Percentiles rank a stretch among this genome's conserved stretches.
phyloP scores from a whole-genome alignment of 2,888 invertebrate genomes.

The Petrolisthes manimaculis region DNA sequence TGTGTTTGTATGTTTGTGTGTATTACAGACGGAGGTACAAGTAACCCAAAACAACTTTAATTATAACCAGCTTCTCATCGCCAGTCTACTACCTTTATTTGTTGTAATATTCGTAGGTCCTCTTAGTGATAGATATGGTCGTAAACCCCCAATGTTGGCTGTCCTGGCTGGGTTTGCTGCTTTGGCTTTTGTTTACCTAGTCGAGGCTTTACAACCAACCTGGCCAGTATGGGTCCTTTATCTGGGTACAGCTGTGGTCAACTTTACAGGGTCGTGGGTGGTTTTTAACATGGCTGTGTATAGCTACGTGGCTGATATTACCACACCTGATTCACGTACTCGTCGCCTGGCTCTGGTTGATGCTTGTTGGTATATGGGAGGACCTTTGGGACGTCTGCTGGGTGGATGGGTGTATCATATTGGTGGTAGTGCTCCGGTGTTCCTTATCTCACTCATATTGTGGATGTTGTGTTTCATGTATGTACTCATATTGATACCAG shows the following conservation, averaged over 20 bases:
- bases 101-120: conserved; percentile 67
- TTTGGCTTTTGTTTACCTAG: conserved; percentile 64
- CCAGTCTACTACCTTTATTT: conserved; percentile 67
- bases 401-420: conserved; percentile 66
- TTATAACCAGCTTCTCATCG: conserved; percentile 66
- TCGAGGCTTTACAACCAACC: conserved; percentile 61
- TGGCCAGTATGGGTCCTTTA: conserved; percentile 67
- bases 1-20: too few relatives aligned
- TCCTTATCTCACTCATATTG: conserved; percentile 66
- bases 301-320: conserved; percentile 67
- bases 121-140: conserved; percentile 67
- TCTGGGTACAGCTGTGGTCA: conserved; percentile 64
- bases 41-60: conserved; percentile 56
- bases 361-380: conserved; percentile 71
- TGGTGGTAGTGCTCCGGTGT: conserved; percentile 66
- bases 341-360: conserved; percentile 76
- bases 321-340: conserved; percentile 75
- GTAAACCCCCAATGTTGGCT: conserved; percentile 67
- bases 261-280: conserved; percentile 75
- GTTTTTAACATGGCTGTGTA: conserved; percentile 68
- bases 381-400: conserved; percentile 67
- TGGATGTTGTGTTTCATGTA: conserved; percentile 66
- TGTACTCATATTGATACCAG: conserved; percentile 66
- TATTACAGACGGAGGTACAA: conserved; percentile 50
- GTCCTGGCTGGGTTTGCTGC: conserved; percentile 67